Base-by-base conservation (phyloP, 2,888 invertebrate species). In the Megaustenia siamemsis region DNA sequence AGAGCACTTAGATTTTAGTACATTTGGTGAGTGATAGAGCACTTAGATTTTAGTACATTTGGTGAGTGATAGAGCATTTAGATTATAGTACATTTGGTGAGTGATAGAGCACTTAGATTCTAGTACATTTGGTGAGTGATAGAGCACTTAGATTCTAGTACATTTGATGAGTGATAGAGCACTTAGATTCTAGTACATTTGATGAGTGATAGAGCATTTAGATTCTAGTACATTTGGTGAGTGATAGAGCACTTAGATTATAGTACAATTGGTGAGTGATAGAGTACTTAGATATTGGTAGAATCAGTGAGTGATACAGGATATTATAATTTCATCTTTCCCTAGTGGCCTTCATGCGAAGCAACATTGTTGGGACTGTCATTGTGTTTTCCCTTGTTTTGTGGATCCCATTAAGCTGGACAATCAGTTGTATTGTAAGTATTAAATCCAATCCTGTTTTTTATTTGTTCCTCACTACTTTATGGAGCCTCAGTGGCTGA, bases 31-130 rank as follows among this genome's bases (percentile, higher is more conserved):
- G 93, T 89, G 83, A 35, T 38, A 10, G 1, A 18, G 15, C 38
- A 66, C 32, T 32, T n/a, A n/a, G n/a, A n/a, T n/a, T n/a, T n/a
- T n/a, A n/a, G n/a, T n/a, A n/a, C n/a, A n/a, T n/a, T n/a, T n/a
- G n/a, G n/a, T n/a, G n/a, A n/a, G n/a, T n/a, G n/a, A 98, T 99
- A 87, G 98, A 98, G 94, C 98, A 98, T 92, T 98, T 98, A 32
- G 90, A 90, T 28, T 85, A 88, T 38, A 90, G 91, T 86, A 79
- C 88, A 68, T 86, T 92, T 85, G 98, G 90, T 95, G 90, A 90
- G 93, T 89, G 83, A 35, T 38, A 10, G 1, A 18, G 15, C 38
- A 66, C 32, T 32, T n/a, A n/a, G n/a, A n/a, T n/a, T n/a, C n/a
- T n/a, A n/a, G n/a, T n/a, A n/a, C n/a, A n/a, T n/a, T n/a, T n/a